phyloP scores from a whole-genome alignment of 92 coral and sea anemone genomes.

The Porites cylindrica region DNA sequence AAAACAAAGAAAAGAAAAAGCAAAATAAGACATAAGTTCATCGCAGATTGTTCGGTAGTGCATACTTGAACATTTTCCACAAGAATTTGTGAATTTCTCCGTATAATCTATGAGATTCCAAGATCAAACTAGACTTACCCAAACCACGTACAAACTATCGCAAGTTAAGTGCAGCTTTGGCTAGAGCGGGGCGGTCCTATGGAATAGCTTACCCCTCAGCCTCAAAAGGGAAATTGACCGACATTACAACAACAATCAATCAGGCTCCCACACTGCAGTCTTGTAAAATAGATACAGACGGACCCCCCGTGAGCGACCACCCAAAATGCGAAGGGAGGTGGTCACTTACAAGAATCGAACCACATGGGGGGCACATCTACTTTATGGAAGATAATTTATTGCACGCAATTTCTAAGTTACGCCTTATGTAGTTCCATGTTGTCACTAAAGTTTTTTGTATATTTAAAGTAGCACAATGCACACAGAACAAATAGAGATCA shows the following conservation, averaged over 20 bases:
- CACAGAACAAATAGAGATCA: no score
- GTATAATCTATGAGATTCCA: slow-evolving; percentile 23
- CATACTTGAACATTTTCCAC: no score
- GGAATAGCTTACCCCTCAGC: not conserved
- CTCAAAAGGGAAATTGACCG: not conserved
- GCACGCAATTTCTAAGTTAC: no score
- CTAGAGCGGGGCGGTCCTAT: slow-evolving; percentile 9
- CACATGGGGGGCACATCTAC: no score
- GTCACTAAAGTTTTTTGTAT: no score
- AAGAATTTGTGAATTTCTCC: no score
- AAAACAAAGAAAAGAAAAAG: not conserved
- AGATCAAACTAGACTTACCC: slow-evolving; percentile 37
- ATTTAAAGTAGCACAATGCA: no score
- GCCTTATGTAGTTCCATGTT: no score
- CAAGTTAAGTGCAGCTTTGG: slow-evolving; percentile 17
- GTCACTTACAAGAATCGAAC: no score
- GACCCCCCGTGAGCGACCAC: no score
- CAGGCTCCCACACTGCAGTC: not conserved
- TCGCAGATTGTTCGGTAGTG: not conserved
- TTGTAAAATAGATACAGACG: not conserved
- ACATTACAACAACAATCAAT: not conserved
- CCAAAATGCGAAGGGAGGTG: no score
- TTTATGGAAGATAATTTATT: no score
- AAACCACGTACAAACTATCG: slow-evolving; percentile 29
- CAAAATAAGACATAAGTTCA: not conserved